Conservation (phyloP, 2,113 vertebrate genomes). For the Amazona vittata region DNA sequence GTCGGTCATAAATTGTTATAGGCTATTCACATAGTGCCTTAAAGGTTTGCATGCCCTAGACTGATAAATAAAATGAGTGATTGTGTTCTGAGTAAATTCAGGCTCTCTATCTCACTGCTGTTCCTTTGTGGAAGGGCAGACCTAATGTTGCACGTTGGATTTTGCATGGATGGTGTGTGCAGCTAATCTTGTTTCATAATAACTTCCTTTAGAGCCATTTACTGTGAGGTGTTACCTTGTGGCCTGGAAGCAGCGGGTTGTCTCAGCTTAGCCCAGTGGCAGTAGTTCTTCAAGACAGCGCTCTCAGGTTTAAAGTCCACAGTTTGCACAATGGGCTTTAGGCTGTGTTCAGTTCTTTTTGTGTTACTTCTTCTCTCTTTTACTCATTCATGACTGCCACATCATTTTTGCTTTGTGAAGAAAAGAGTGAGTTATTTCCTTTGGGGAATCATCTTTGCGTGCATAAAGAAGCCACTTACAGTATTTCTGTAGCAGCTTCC, state of each 20-base stretch:
- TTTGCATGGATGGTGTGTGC: background rate
- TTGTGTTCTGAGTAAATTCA: background rate
- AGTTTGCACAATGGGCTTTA: background rate
- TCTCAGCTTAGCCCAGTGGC: background rate
- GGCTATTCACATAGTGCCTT: background rate
- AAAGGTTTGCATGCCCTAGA: slow-evolving; percentile 8
- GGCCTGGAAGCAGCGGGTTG: background rate
- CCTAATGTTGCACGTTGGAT: background rate
- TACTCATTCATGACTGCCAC: background rate
- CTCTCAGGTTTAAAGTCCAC: background rate
- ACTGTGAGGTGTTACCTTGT: background rate
- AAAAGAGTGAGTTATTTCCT: slow-evolving; percentile 13
- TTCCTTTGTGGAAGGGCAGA: background rate
- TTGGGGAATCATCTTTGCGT: background rate
- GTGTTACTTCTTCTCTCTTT: slow-evolving; percentile 6
- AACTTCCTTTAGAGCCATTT: background rate
- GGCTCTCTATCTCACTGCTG: background rate
- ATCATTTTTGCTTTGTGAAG: slow-evolving; percentile 13
- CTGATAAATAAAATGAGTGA: background rate
- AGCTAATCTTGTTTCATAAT: background rate
- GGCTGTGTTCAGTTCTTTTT: background rate
- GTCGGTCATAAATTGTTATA: background rate
- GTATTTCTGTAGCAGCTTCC: background rate
- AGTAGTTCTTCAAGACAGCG: background rate
- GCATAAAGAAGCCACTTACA: background rate